Conservation (phyloP, 2,113 vertebrate species). For the Nycticryphes semicollaris region DNA sequence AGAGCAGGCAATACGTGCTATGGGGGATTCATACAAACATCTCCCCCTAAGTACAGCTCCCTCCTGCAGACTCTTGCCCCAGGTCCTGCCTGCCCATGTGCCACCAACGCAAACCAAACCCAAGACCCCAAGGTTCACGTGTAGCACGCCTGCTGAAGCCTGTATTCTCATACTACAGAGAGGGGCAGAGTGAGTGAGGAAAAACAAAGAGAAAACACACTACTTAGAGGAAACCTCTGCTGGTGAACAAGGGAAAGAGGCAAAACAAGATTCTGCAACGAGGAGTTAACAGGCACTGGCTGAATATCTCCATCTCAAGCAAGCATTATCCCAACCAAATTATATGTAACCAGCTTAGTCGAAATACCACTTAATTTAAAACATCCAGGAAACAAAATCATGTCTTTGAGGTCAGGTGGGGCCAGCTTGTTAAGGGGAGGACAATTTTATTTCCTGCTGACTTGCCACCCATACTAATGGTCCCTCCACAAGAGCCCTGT, state of each 20-base stretch:
- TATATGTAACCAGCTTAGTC: not conserved
- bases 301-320: not conserved
- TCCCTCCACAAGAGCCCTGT: not conserved
- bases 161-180: not conserved
- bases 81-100: not conserved
- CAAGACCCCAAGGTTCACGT: not conserved
- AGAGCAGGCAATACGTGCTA: rapidly evolving
- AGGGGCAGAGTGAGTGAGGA: not conserved
- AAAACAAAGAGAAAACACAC: not conserved
- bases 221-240: not conserved
- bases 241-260: not conserved
- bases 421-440: slow-evolving; percentile 37
- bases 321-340: not conserved
- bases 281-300: not conserved
- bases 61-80: not conserved
- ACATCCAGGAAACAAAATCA: slow-evolving; percentile 36
- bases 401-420: slow-evolving; percentile 20
- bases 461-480: slow-evolving; percentile 48
- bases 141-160: rapidly evolving
- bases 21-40: not conserved
- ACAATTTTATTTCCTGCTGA: not conserved
- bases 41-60: not conserved
- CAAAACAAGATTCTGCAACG: not conserved
- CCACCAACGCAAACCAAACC: not conserved
- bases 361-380: slow-evolving; percentile 26